Evolutionary conservation across 2,888 invertebrate species (phyloP), one percentile per base, ranked within the genome.

Genomic region (Platycnemis pennipes): DNA sequence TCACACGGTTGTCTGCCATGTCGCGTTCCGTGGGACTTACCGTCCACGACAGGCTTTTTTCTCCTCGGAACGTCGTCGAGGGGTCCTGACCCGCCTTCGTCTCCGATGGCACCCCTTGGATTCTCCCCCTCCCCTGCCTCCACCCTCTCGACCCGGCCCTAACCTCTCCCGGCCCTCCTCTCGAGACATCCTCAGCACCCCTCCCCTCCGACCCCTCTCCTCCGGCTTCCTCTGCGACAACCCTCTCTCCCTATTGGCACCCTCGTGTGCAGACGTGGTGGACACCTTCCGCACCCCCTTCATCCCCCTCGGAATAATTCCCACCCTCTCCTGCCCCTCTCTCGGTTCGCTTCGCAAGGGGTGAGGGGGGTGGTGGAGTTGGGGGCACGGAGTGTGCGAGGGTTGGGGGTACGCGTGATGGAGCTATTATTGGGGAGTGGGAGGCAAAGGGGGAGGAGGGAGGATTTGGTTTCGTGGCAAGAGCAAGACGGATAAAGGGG

Each of bases 351-450:
- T 11, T 45, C 37, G 5, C 26, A 26, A 13, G 19, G 46, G 87
- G 63, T 63, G 19, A 42, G 77, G 86, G 44, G 42, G 86, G 37
- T 31, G 37, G 85, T 7, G 85, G 56, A 16, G 85, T 1, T 31
- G 85, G 44, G n/a, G 85, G 42, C 42, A 22, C 44, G 85, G 85
- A 86, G 85, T 5, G 37, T 37, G 87, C 0, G 16, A 37, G 26
- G 44, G 44, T 44, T 26, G 87, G 77, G 45, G 87, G 44, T 46
- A 46, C 77, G 77, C 77, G 77, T 77, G 77, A 77, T 77, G 77
- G 77, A 77, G 77, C 77, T 77, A 77, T 77, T 77, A 77, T 77
- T 77, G 77, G 77, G 77, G 77, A 77, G 46, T 26, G 87, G 87
- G 46, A 26, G 45, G 87, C 4, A 77, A 31, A 16, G 77, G 31